Conservation (phyloP, 2,888 invertebrate species). For the Athetis lepigone region DNA sequence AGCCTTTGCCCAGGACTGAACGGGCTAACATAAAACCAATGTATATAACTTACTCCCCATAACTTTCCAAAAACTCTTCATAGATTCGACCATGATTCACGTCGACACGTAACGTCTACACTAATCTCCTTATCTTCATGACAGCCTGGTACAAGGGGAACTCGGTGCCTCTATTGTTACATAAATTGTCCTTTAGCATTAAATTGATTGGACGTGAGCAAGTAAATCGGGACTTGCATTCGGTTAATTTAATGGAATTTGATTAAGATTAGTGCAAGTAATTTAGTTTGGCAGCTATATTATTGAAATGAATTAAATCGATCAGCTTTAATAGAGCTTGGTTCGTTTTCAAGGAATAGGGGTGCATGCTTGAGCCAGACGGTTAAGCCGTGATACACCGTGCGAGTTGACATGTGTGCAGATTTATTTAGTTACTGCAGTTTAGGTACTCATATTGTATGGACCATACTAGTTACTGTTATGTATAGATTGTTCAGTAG, state of each 20-base stretch:
- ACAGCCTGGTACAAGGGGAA: constrained; percentile 44
- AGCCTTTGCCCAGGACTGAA: too few species aligned
- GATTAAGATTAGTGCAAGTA: constrained; percentile 31
- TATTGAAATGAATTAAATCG: neutral
- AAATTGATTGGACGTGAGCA: constrained; percentile 42
- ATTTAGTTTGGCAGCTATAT: constrained; percentile 15
- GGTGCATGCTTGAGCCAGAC: neutral
- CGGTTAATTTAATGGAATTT: constrained; percentile 37
- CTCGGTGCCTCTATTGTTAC: constrained; percentile 35
- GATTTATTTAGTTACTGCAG: too few species aligned
- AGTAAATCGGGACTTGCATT: constrained; percentile 32
- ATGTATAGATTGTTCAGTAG: too few species aligned
- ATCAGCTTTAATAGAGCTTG: neutral
- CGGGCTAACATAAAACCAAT: too few species aligned
- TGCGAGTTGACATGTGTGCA: too few species aligned
- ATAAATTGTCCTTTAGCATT: constrained; percentile 45
- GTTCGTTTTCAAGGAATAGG: neutral
- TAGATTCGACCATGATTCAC: constrained; percentile 75
- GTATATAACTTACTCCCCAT: too few species aligned
- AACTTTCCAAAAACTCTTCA: constrained; percentile 67
- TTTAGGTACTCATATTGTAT: too few species aligned
- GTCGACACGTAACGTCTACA: constrained; percentile 71
- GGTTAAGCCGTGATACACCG: too few species aligned
- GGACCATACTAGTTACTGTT: too few species aligned
- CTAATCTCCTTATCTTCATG: constrained; percentile 74